phyloP scores from a whole-genome alignment of 1,140 invertebrate genomes.

The Hyles euphorbiae region DNA sequence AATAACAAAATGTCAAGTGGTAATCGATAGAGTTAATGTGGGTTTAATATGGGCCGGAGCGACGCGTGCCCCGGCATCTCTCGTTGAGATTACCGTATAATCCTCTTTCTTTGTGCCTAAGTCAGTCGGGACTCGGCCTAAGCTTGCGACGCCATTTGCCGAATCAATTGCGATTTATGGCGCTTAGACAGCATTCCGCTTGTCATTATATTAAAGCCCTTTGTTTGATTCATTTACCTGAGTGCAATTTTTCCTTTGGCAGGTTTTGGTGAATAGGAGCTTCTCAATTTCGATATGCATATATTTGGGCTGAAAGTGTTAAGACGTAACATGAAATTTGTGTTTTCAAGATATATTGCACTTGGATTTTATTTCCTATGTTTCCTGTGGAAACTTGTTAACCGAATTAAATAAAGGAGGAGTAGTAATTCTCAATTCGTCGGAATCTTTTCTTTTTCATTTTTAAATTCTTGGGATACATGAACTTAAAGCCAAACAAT shows the following conservation, averaged over 20 bases:
- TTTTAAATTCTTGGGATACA: no score
- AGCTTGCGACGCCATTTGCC: constrained; percentile 31
- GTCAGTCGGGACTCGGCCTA: constrained; percentile 32
- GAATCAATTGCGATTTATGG: constrained; percentile 41
- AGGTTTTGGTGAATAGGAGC: neutral
- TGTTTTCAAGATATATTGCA: no score
- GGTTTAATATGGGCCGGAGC: constrained; percentile 49
- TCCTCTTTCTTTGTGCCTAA: constrained; percentile 56
- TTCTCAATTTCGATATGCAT: neutral
- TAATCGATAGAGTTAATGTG: constrained; percentile 60
- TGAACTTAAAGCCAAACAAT: no score
- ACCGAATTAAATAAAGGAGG: no score
- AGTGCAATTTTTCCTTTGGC: neutral
- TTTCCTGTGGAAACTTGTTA: no score
- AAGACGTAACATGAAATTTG: no score
- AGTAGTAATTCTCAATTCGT: no score
- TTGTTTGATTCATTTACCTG: neutral
- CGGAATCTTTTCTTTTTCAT: no score
- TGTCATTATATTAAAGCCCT: constrained; percentile 18
- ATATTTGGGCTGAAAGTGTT: no score
- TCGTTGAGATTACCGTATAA: constrained; percentile 52
- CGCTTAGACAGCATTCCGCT: constrained; percentile 8
- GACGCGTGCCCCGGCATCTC: constrained; percentile 53
- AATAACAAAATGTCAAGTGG: constrained; percentile 29
- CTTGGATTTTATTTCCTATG: no score